These are phyloP conservation scores for Plebejus anna DNA, from an alignment of 2,888 invertebrate species.

Conservation along the genomic window DNA sequence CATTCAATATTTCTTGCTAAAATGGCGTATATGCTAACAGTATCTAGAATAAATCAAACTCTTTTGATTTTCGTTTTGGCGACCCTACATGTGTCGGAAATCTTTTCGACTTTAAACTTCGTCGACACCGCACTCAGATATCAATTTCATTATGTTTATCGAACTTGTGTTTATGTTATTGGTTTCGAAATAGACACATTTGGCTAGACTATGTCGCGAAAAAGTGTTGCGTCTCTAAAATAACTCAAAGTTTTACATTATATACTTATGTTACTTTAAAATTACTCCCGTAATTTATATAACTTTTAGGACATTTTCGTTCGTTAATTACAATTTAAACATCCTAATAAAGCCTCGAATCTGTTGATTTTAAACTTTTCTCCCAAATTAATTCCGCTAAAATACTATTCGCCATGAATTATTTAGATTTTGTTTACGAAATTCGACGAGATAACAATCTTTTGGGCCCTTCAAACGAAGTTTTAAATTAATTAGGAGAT, in stretches of 20 bases:
- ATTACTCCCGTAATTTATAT: background rate
- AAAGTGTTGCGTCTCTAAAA: background rate
- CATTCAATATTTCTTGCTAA: too few species aligned
- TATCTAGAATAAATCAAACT: background rate
- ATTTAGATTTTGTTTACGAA: slow-evolving; percentile 37
- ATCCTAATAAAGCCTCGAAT: background rate
- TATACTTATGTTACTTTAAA: background rate
- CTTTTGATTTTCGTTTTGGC: background rate
- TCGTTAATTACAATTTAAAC: slow-evolving; percentile 12
- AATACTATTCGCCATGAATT: slow-evolving; percentile 27
- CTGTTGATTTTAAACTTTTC: slow-evolving; percentile 15
- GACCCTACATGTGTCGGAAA: background rate
- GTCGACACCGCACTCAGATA: slow-evolving; percentile 12
- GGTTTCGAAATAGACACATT: background rate
- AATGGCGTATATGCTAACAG: too few species aligned
- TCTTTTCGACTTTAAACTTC: slow-evolving; percentile 21
- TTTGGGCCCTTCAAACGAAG: slow-evolving; percentile 45
- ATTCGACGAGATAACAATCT: slow-evolving; percentile 46
- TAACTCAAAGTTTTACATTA: too few species aligned
- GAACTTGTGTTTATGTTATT: background rate
- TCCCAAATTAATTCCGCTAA: slow-evolving; percentile 15
- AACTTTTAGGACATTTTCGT: background rate
- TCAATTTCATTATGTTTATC: slow-evolving; percentile 10
- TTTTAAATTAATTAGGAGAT: slow-evolving; percentile 63
- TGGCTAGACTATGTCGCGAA: background rate